Base-by-base conservation (phyloP, 1,140 invertebrate species). In the Pseudoatta argentina region DNA sequence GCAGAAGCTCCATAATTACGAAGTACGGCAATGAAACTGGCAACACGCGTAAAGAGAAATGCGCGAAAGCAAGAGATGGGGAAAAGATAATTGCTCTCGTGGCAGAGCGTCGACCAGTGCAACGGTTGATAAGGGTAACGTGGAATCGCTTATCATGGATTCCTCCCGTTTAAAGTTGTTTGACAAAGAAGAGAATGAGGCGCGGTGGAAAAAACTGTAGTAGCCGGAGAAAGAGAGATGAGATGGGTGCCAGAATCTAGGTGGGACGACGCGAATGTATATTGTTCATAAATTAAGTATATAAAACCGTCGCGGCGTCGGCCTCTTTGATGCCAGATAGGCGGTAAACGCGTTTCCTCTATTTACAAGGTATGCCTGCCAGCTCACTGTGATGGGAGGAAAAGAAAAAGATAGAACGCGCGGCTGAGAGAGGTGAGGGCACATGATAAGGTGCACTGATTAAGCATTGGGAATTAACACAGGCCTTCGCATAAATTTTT, bases 231-330 rank as follows among this genome's bases (percentile, higher is more conserved):
- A 14, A n/a, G 12, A 44, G n/a, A 27, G 3, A n/a, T 3, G 53
- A 76, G 79, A 82, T 55, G 93, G 89, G 92, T 93, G 92, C 64
- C 89, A 91, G 91, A 93, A 93, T 92, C 86, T 91, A 92, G 91
- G 89, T 92, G 90, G 86, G 85, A 88, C 86, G 67, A 91, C 87
- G 71, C 87, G 72, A 87, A 55, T 91, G 88, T 93, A 92, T 94
- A 94, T 94, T 91, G 93, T 94, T 94, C 92, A 93, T 94, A 94
- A 94, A 94, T 94, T 93, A 93, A 94, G 90, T 91, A 86, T 91
- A 93, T 94, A 94, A 94, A 93, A 93, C 89, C 88, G 92, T 93
- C 91, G 88, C 77, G 75, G 34, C 21, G 91, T 88, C 93, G 94
- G 94, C 89, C 34, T 87, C 92, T 94, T 94, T 94, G 94, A 94